phyloP scores from a whole-genome alignment of 1,140 invertebrate species.

The Probaryconus sp. region DNA sequence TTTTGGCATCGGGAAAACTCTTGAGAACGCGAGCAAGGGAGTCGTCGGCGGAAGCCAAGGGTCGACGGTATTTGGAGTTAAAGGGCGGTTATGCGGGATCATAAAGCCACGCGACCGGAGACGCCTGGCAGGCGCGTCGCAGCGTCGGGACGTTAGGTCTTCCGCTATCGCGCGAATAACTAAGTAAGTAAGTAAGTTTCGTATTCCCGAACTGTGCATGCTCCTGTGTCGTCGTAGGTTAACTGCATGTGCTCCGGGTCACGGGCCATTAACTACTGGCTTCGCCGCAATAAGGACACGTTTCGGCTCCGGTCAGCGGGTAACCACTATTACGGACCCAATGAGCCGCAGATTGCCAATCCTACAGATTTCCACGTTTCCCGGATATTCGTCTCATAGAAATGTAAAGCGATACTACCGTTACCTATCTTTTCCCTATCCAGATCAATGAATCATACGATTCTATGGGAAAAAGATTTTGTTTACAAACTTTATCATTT shows the following conservation, averaged over 20 bases:
- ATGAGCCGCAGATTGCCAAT: constrained; percentile 71
- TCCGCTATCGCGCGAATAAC: constrained; percentile 71
- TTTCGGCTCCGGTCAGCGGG: constrained; percentile 69
- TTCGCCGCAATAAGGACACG: constrained; percentile 72
- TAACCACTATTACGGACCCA: constrained; percentile 76
- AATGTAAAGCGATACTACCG: no score
- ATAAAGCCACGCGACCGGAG: constrained; percentile 77
- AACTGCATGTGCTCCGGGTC: constrained; percentile 64
- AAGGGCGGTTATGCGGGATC: constrained; percentile 66
- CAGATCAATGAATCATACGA: no score
- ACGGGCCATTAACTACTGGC: constrained; percentile 74
- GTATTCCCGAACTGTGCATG: constrained; percentile 6
- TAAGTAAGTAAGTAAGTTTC: constrained; percentile 64
- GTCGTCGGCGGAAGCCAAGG: constrained; percentile 36
- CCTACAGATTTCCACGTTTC: constrained; percentile 68
- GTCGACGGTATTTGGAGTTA: constrained; percentile 61
- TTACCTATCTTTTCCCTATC: no score
- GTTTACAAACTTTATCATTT: no score
- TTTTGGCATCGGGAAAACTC: constrained; percentile 21
- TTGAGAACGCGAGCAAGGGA: constrained; percentile 30
- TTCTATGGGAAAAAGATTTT: no score
- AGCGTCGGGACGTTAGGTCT: constrained; percentile 71
- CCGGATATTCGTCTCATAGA: constrained; percentile 58
- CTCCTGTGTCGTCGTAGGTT: constrained; percentile 45
- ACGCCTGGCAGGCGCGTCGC: constrained; percentile 73